Base-by-base conservation (phyloP, 2,113 vertebrate genomes). In the Donacobius atricapilla region DNA sequence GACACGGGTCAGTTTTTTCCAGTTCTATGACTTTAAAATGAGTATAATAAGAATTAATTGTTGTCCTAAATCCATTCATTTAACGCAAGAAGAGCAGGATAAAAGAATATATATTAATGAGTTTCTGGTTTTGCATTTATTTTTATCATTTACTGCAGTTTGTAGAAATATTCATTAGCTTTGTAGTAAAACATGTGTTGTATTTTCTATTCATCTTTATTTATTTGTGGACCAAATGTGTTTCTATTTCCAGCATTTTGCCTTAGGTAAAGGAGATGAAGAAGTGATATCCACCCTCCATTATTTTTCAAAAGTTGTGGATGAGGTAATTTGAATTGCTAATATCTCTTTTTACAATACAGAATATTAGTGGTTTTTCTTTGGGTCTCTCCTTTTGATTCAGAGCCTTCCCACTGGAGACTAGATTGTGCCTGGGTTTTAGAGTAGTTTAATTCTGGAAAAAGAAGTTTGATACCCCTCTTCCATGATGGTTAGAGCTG, bases 241-340 rank as follows among this genome's bases (percentile, higher is more conserved):
- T 96, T 97, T 93, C 79, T 87, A 23, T 96, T 82, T 97, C 82
- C 97, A 99, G 99, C 99, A 99, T 97, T 99, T 99, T 98, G 99
- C 99, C 68, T 98, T 99, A 57, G 99, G 99, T 66, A 99, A 99
- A 98, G 99, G 99, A 44, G 99, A 99, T 87, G 99, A 99, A 98
- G 99, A 99, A 98, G 99, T 99, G 47, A 99, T 99, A 97, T 97
- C 96, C 54, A 99, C 98, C 2, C 98, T 99, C 88, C 99, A 99
- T 88, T 98, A 98, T 93, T 99, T 99, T 50, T 98, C 99, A 83
- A 99, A 98, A 98, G 98, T 99, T 80, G 98, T 99, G 44, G 98
- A 98, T 95, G 98, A 99, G 99, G 99, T 99, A 97, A 99, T 92
- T 87, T 73, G 48, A 56, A 40, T 93, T 85, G 27, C 40, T 86